Percentiles rank a stretch among this genome's conserved stretches.
These are phyloP conservation scores for Rhadinocentrus ornatus DNA, from an alignment of 2,797 vertebrate genomes.

Conservation along the genomic window DNA sequence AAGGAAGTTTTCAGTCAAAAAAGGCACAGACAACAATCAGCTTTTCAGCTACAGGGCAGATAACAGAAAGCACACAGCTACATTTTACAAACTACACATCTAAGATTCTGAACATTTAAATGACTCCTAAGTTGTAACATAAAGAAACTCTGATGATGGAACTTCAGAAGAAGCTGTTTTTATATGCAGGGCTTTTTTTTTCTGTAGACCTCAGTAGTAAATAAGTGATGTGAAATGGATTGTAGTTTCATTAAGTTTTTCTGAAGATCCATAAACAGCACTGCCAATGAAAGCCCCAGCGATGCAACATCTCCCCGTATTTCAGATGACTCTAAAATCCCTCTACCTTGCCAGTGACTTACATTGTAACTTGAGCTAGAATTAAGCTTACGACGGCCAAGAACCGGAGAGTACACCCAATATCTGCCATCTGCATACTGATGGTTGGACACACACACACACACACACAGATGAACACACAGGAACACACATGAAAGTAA, in stretches of 20 bases:
- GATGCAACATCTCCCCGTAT: constrained; percentile 5
- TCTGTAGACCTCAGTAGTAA: constrained; percentile 16
- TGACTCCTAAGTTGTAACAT: background rate
- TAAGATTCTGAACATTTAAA: background rate
- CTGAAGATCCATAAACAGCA: constrained; percentile 42
- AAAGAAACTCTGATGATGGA: constrained; percentile 24
- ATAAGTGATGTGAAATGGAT: constrained; percentile 18
- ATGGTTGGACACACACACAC: constrained; percentile 59
- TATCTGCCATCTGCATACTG: constrained; percentile 97
- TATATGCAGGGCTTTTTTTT: constrained; percentile 4
- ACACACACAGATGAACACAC: constrained; percentile 38
- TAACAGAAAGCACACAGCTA: constrained; percentile 17
- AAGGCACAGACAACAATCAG: constrained; percentile 9
- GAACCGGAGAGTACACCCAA: constrained; percentile 95
- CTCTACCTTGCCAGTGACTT: constrained; percentile 68
- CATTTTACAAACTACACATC: constrained; percentile 1
- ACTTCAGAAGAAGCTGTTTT: constrained; percentile 44
- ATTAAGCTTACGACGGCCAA: constrained; percentile 85
- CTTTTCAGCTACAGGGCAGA: constrained; percentile 4
- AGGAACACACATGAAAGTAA: constrained; percentile 17
- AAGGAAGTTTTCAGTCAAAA: constrained; percentile 12
- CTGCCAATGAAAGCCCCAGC: constrained; percentile 12
- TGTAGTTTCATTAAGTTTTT: constrained; percentile 19
- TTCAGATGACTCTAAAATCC: constrained; percentile 16
- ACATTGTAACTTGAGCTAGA: constrained; percentile 80